Base-by-base conservation (phyloP, 2,113 vertebrate genomes). In the Chaetodon trifascialis region DNA sequence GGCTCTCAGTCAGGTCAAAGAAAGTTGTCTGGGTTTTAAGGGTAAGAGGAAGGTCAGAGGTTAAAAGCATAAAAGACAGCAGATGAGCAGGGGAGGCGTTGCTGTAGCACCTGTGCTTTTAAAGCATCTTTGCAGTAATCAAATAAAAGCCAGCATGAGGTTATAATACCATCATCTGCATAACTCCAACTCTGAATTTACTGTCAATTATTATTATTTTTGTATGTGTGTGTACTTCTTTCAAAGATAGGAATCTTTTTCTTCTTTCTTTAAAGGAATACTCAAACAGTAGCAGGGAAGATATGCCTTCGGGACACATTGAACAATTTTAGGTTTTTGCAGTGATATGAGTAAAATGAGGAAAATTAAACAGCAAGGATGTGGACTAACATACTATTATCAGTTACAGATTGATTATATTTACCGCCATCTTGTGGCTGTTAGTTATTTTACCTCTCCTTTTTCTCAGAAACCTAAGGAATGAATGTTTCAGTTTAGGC, bases 361-460 rank as follows among this genome's bases (percentile, higher is more conserved):
- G 36, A 36, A 47, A 4, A n/a, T 2, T 11, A 5, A 51, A 38
- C 11, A 16, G 30, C 1, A 60, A 7, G 9, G 47, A 11, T 47
- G 16, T 52, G 12, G 21, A 75, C 9, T 42, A 30, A 67, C 34
- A 67, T 9, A 3, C 8, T 0, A 10, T 40, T 42, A 51, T 51
- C 15, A n/a, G 16, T 44, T 25, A 71, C 5, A 23, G 11, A 1
- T 54, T 80, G 59, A 2, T 65, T 52, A 51, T 12, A 16, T 23
- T 54, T 46, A n/a, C 0, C 6, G 10, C 83, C 79, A 80, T 68
- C 81, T 77, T 63, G 72, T 74, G 81, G 62, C 25, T 58, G 23
- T 14, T 58, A 11, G 10, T 44, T 3, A 23, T 23, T n/a, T 38
- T 44, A 11, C 15, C 16, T 11, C 10, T 54, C 36, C 10, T 30